Percentiles rank a stretch among this genome's conserved stretches.
These are phyloP conservation scores for Cherax quadricarinatus DNA, from an alignment of 1,140 invertebrate species.

Conservation along the genomic window DNA sequence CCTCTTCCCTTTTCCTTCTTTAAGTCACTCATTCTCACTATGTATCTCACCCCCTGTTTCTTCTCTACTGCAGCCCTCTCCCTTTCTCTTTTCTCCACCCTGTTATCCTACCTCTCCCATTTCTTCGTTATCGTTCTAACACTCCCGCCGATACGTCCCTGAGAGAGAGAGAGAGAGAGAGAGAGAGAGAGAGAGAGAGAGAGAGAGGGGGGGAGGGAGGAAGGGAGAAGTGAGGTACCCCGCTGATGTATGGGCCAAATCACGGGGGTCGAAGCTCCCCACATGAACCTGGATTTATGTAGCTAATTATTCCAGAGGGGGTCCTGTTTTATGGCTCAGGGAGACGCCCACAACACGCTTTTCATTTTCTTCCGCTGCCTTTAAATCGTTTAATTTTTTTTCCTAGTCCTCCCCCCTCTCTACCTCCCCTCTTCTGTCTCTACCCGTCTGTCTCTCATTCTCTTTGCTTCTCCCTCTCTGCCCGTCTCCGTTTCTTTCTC, in stretches of 20 bases:
- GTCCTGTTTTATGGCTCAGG: constrained; percentile 26
- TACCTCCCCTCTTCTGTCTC: not conserved
- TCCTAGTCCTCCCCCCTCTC: not conserved
- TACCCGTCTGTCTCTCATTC: not conserved
- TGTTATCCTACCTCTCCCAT: not conserved
- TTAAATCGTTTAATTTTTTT: not conserved
- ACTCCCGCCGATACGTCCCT: no score
- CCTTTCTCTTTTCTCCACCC: not conserved
- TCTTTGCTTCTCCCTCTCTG: not conserved
- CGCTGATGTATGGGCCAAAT: constrained; percentile 62
- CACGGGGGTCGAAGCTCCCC: constrained; percentile 61
- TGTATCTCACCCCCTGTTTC: not conserved
- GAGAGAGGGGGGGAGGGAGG: not conserved
- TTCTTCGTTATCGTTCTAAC: not conserved
- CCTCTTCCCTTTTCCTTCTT: no score
- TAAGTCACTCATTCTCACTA: no score
- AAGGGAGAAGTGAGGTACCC: constrained; percentile 16
- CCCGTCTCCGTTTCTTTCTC: constrained; percentile 6
- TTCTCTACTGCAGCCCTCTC: not conserved
- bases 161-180: not conserved
- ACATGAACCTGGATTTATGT: constrained; percentile 62
- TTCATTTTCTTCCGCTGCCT: constrained; percentile 22
- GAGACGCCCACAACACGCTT: constrained; percentile 24
- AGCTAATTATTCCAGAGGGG: constrained; percentile 62
- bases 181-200: not conserved